A percentile compares a stretch with the other conserved stretches of the same genome.
Conservation (phyloP, 2,888 invertebrate genomes). For the Diloba caeruleocephala region DNA sequence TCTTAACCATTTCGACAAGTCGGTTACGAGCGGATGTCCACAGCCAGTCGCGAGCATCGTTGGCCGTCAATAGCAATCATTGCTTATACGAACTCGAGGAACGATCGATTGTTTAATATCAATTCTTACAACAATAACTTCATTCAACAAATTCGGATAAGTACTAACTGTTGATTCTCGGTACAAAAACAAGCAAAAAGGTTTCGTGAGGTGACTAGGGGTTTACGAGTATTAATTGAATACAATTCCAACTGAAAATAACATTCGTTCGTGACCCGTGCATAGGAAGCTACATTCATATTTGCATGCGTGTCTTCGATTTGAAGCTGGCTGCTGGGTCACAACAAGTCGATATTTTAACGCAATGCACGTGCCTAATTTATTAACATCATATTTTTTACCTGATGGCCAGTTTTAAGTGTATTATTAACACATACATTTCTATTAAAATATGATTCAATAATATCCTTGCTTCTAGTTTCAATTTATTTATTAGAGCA, state of each 20-base stretch:
- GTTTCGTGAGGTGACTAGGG: background rate
- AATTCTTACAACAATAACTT: conserved; percentile 29
- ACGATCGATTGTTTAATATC: conserved; percentile 59
- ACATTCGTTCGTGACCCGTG: conserved; percentile 41
- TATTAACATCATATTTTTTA: conserved; percentile 1
- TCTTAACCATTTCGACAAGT: conserved; percentile 82
- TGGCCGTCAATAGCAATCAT: conserved; percentile 58
- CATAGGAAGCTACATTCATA: conserved; percentile 37
- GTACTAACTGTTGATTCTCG: conserved; percentile 13
- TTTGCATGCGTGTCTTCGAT: conserved; percentile 28
- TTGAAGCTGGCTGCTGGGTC: conserved; percentile 8
- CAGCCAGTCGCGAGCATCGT: conserved; percentile 58
- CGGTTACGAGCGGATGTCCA: conserved; percentile 73
- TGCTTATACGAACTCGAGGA: conserved; percentile 47
- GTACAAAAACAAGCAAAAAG: conserved; percentile 7
- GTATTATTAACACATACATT: too few species aligned
- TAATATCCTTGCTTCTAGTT: conserved; percentile 16
- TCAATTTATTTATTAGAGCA: conserved; percentile 16
- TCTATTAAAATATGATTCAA: too few species aligned
- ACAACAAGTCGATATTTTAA: background rate
- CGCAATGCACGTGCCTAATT: conserved; percentile 11
- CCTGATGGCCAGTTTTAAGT: background rate
- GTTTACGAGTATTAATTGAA: conserved; percentile 11
- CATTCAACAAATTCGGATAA: conserved; percentile 37
- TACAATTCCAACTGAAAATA: conserved; percentile 21